A percentile compares a stretch with the other conserved stretches of the same genome.
phyloP scores from a whole-genome alignment of 2,113 vertebrate genomes.

The Pelecanoides urinatrix region DNA sequence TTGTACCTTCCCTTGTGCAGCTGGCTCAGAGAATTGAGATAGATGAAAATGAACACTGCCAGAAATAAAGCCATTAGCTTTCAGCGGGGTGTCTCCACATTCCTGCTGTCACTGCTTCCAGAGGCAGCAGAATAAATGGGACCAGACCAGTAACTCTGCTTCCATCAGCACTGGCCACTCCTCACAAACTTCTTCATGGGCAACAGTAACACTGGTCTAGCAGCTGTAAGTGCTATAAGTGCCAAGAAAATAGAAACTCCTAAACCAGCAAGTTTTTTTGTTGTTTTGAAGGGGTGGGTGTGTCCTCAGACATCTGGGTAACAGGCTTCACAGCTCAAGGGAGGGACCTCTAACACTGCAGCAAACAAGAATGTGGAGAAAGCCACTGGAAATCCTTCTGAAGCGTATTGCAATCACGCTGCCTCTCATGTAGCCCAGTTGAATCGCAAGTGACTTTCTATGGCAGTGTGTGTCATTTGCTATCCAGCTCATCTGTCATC shows the following conservation, averaged over 20 bases:
- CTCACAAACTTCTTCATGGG: not conserved
- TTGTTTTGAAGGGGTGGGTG: not conserved
- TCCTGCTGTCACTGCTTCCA: not conserved
- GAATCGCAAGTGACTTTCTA: not conserved
- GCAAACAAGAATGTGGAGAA: not conserved
- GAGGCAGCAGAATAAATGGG: not conserved
- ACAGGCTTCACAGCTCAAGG: not conserved
- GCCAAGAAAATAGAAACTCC: not conserved
- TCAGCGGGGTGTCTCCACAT: not conserved
- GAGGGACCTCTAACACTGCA: not conserved
- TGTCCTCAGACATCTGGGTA: not conserved
- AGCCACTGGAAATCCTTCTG: not conserved
- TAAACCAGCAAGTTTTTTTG: not conserved
- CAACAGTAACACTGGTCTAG: not conserved
- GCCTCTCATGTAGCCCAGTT: accelerated
- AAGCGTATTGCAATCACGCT: accelerated
- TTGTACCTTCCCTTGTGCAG: not conserved
- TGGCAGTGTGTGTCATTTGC: not conserved
- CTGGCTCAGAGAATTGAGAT: not conserved
- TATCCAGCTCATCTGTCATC: not conserved
- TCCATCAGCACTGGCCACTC: not conserved
- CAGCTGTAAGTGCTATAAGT: not conserved
- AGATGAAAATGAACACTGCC: not conserved
- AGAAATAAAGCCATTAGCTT: not conserved
- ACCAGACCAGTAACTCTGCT: not conserved